A percentile compares a stretch with the other conserved stretches of the same genome.
phyloP scores from a whole-genome alignment of 2,888 invertebrate species.

The Digitonthophagus gazella region DNA sequence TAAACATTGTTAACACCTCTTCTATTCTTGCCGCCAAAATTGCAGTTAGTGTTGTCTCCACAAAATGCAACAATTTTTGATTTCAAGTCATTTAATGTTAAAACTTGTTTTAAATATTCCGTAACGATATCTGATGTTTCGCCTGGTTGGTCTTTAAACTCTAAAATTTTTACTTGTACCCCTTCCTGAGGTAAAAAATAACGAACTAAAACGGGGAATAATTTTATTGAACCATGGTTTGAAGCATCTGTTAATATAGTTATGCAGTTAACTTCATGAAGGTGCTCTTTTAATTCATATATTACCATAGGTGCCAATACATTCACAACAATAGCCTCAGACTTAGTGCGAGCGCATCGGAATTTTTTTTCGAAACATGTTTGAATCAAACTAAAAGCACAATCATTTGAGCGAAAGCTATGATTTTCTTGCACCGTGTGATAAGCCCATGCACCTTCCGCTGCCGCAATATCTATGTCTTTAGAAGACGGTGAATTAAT shows the following conservation, averaged over 20 bases:
- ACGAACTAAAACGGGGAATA: conserved; percentile 33
- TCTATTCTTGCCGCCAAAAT: conserved; percentile 37
- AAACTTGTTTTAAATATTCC: conserved; percentile 36
- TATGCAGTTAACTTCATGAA: conserved; percentile 19
- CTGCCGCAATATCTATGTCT: conserved; percentile 31
- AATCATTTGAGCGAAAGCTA: conserved; percentile 36
- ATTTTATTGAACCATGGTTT: conserved; percentile 39
- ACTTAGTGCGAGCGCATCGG: conserved; percentile 8
- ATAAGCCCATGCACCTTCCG: conserved; percentile 1
- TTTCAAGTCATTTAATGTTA: conserved; percentile 38
- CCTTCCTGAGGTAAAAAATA: conserved; percentile 33
- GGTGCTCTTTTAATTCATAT: conserved; percentile 36
- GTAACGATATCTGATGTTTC: conserved; percentile 36
- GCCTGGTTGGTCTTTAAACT: conserved; percentile 31
- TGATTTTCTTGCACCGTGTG: no score
- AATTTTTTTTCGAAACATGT: conserved; percentile 35
- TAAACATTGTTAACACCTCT: conserved; percentile 35
- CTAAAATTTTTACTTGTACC: conserved; percentile 34
- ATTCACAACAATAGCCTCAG: conserved; percentile 39
- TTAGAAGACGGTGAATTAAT: conserved; percentile 30
- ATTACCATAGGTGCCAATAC: conserved; percentile 34
- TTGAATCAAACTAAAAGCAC: conserved; percentile 37
- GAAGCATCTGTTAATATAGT: conserved; percentile 36
- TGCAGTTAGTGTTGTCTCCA: conserved; percentile 34
- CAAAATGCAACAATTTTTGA: conserved; percentile 32